Evolutionary conservation across 2,797 vertebrate genomes (phyloP), one percentile per base, ranked within the genome.

Genomic region (Tokudaia tokunoshimensis): DNA sequence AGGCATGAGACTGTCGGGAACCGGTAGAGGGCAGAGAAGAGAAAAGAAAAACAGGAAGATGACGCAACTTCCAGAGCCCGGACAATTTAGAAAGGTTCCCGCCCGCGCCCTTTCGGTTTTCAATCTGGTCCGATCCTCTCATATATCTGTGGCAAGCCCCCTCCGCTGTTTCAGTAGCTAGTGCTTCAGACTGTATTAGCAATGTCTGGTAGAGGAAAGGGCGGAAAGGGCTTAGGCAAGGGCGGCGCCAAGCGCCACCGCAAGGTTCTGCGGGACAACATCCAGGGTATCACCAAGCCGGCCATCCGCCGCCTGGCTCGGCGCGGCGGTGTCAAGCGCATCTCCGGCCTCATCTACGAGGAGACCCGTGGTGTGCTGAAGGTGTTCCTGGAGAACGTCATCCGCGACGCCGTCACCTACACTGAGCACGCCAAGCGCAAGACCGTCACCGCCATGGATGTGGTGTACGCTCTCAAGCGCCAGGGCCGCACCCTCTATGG

Each of bases 401-500:
- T 98, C 19, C 97, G 98, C 0, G 98, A 98, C 31, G 98, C 98
- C 0, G 98, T 98, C 20, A 98, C 98, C 11, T 98, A 98, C 95
- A 98, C 98, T 0, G 98, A 98, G 70, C 98, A 98, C 78, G 98
- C 98, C 19, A 98, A 98, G 31, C 92, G 97, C 34, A 97, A 98
- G 91, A 97, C 97, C 0, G 97, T 97, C 29, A 97, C 97, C 0
- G 98, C 98, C 2, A 98, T 98, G 98, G 98, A 98, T 6, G 98
- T 98, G 29, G 98, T 98, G 19, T 98, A 98, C 22, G 98, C 98
- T 0, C 97, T 98, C 19, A 98, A 98, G 59, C 98, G 98, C 13
- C 98, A 98, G 92, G 98, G 98, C 0, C 98, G 98, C 37, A 98
- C 98, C 0, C 88, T 98, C 0, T 98, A 98, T 2, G 98, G 98